Conservation (phyloP, 2,888 invertebrate genomes). For the Cataglyphis albicans region DNA sequence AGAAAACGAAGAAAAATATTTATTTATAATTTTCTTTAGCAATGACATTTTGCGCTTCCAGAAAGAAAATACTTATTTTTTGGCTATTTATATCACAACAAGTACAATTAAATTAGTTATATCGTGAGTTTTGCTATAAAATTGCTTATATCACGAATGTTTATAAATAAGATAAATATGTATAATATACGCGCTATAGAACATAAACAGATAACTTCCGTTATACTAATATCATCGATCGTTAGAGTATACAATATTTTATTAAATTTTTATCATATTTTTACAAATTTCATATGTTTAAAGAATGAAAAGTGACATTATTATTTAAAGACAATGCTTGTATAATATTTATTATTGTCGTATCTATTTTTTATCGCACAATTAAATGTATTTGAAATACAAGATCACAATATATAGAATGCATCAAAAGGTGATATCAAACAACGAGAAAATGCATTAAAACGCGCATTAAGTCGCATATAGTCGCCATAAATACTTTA, state of each 20-base stretch:
- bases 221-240: slow-evolving; percentile 19
- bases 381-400: slow-evolving; percentile 24
- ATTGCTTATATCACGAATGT: background rate
- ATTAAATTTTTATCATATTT: slow-evolving; percentile 30
- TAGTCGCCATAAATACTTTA: background rate
- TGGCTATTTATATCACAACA: slow-evolving; percentile 19
- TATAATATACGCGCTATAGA: background rate
- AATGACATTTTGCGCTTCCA: slow-evolving; percentile 45
- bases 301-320: slow-evolving; percentile 6
- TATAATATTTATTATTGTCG: slow-evolving; percentile 31
- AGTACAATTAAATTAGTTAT: slow-evolving; percentile 43
- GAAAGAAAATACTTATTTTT: slow-evolving; percentile 32
- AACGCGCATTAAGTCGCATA: background rate
- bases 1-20: slow-evolving; percentile 15
- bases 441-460: background rate
- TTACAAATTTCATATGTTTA: slow-evolving; percentile 7
- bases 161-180: background rate
- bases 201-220: background rate
- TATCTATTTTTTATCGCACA: slow-evolving; percentile 23
- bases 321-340: slow-evolving; percentile 39
- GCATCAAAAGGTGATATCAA: background rate
- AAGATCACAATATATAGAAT: background rate
- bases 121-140: slow-evolving; percentile 1
- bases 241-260: slow-evolving; percentile 15
- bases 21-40: slow-evolving; percentile 26